Percentiles rank a stretch among this genome's conserved stretches.
These are phyloP conservation scores for Siniperca obscura DNA, from an alignment of 2,797 vertebrate species.

Conservation along the genomic window DNA sequence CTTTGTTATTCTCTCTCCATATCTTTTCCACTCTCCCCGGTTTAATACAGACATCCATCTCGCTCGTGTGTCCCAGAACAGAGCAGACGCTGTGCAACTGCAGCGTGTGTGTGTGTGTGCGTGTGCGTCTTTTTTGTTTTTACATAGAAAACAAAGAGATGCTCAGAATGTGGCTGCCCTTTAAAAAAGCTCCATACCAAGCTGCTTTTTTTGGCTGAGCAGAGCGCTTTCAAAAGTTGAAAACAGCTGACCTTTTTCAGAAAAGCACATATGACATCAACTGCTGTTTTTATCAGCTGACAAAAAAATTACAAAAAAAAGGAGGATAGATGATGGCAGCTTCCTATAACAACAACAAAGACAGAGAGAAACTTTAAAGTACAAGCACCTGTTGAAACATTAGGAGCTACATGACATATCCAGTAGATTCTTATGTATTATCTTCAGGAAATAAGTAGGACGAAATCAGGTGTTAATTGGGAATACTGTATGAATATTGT, in stretches of 20 bases:
- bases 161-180: slow-evolving; percentile 55
- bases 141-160: slow-evolving; percentile 40
- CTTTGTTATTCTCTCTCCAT: slow-evolving; percentile 14
- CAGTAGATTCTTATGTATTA: background rate
- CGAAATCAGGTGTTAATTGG: background rate
- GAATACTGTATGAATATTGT: background rate
- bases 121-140: slow-evolving; percentile 8
- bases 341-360: background rate
- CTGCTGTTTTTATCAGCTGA: slow-evolving; percentile 57
- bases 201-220: slow-evolving; percentile 57
- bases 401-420: background rate
- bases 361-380: background rate
- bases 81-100: background rate
- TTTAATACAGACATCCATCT: slow-evolving; percentile 54
- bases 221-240: slow-evolving; percentile 48
- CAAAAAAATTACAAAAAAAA: slow-evolving; percentile 3
- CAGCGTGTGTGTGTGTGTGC: background rate
- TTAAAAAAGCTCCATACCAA: slow-evolving; percentile 50
- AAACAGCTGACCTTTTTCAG: slow-evolving; percentile 63
- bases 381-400: background rate
- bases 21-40: background rate
- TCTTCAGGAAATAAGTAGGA: background rate
- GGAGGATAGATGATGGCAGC: background rate
- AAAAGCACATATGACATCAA: slow-evolving; percentile 45
- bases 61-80: background rate